Conservation (phyloP, 2,113 vertebrate species). For the Porphyrio hochstetteri region DNA sequence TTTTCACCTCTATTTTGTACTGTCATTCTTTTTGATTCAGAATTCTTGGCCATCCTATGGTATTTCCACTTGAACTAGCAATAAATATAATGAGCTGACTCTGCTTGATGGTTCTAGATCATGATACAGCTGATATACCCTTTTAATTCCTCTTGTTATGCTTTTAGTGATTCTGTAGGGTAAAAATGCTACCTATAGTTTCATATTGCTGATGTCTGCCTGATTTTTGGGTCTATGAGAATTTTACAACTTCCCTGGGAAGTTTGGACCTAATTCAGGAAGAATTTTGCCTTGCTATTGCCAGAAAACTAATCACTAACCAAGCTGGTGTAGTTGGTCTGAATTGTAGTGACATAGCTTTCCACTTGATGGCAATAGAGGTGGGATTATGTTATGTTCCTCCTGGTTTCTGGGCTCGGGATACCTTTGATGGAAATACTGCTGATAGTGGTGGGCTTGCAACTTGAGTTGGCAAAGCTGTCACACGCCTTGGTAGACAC, state of each 20-base stretch:
- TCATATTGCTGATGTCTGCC: not conserved
- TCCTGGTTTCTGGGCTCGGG: not conserved
- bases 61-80: not conserved
- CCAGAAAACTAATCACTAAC: not conserved
- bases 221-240: not conserved
- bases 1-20: not conserved
- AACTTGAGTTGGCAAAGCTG: rapidly evolving
- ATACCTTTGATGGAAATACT: not conserved
- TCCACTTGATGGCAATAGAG: slow-evolving; percentile 62
- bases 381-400: not conserved
- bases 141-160: not conserved
- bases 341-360: slow-evolving; percentile 22
- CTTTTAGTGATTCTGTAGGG: not conserved
- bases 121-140: not conserved
- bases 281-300: not conserved
- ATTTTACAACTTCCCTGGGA: not conserved
- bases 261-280: not conserved
- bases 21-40: not conserved
- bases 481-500: not conserved
- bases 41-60: not conserved
- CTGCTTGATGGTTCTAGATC: not conserved
- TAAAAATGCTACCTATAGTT: not conserved
- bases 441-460: not conserved
- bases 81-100: not conserved
- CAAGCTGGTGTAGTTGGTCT: not conserved